Conservation (phyloP, 2,797 vertebrate genomes). For the Pempheris klunzingeri region DNA sequence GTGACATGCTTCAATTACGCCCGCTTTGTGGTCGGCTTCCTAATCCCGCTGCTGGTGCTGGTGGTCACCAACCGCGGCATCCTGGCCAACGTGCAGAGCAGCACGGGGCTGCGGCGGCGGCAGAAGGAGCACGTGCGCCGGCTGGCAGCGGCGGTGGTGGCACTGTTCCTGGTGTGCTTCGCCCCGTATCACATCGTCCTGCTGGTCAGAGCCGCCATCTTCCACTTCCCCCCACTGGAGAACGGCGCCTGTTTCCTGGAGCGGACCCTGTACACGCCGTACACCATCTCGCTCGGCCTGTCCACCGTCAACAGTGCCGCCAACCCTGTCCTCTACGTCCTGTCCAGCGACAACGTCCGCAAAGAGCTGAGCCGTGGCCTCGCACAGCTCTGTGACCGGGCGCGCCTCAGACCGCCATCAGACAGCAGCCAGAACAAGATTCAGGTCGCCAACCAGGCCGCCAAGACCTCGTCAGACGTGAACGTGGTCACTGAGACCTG, state of each 20-base stretch:
- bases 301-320: slow-evolving; percentile 88
- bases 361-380: slow-evolving; percentile 80
- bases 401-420: slow-evolving; percentile 13
- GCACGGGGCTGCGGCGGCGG: slow-evolving; percentile 72
- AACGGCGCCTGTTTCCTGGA: slow-evolving; percentile 76
- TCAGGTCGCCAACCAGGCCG: slow-evolving; percentile 51
- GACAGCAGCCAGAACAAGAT: slow-evolving; percentile 67
- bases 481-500: rapidly evolving
- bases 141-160: slow-evolving; percentile 83
- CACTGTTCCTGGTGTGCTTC: slow-evolving; percentile 91
- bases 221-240: slow-evolving; percentile 52
- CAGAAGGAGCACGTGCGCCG: slow-evolving; percentile 87
- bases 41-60: slow-evolving; percentile 84
- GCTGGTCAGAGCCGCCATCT: slow-evolving; percentile 80
- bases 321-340: slow-evolving; percentile 91
- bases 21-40: slow-evolving; percentile 88
- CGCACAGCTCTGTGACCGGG: slow-evolving; percentile 42
- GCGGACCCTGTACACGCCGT: slow-evolving; percentile 79
- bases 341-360: slow-evolving; percentile 87
- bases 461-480: slow-evolving; percentile 66
- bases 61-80: slow-evolving; percentile 86
- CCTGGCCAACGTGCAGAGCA: slow-evolving; percentile 78
- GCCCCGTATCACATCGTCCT: slow-evolving; percentile 91
- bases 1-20: slow-evolving; percentile 81
- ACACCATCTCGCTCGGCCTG: slow-evolving; percentile 87